Evolutionary conservation across 2,888 invertebrate species (phyloP).

Genomic region (Lycaena phlaeas): DNA sequence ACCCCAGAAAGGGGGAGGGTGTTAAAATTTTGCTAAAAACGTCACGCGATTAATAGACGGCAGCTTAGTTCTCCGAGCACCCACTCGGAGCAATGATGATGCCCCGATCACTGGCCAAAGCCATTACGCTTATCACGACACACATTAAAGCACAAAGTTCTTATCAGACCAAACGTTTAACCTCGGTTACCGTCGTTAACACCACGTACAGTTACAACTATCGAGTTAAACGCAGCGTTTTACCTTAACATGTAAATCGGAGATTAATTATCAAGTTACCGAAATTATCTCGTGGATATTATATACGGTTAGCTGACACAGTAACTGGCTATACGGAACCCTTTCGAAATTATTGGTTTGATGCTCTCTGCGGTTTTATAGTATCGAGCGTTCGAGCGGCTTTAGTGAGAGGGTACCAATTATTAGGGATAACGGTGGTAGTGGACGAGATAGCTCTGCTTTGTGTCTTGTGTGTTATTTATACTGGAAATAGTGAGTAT

Average conservation of each 20-base stretch:
- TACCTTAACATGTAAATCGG: conserved; percentile 2
- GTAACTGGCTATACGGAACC: conserved; percentile 6
- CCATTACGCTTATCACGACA: too few relatives aligned
- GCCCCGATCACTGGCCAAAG: too few relatives aligned
- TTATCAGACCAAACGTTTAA: conserved; percentile 2
- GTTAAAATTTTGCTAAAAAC: too few relatives aligned
- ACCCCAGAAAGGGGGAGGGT: too few relatives aligned
- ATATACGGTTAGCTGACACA: conserved; percentile 12
- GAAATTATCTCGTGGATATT: neutral
- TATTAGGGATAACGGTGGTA: too few relatives aligned
- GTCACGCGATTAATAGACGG: too few relatives aligned
- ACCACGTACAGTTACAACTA: neutral
- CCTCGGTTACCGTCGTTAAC: neutral
- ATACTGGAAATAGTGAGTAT: too few relatives aligned
- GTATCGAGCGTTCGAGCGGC: neutral
- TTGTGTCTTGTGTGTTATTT: too few relatives aligned
- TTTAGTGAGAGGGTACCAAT: neutral
- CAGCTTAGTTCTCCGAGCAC: too few relatives aligned
- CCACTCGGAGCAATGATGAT: too few relatives aligned
- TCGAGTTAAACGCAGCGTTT: neutral
- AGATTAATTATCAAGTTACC: conserved; percentile 1
- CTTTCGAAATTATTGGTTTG: conserved; percentile 9
- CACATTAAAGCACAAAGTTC: too few relatives aligned
- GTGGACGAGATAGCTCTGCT: too few relatives aligned
- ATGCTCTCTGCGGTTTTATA: conserved; percentile 9